Conservation (phyloP, 2,797 vertebrate genomes). For the Lacerta bilineata region DNA sequence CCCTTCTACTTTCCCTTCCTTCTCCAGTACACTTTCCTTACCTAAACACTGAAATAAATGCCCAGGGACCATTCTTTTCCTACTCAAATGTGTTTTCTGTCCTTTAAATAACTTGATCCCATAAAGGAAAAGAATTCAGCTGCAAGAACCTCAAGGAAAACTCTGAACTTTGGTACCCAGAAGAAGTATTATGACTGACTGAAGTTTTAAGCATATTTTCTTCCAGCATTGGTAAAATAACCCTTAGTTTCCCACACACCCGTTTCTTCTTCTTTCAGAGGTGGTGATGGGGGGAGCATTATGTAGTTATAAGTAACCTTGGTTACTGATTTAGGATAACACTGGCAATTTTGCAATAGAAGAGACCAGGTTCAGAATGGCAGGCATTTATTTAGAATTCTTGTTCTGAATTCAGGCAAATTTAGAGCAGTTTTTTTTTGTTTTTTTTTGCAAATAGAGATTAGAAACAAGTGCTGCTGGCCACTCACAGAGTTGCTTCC, state of each 20-base stretch:
- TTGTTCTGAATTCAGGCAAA: not conserved
- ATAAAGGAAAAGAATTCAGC: not conserved
- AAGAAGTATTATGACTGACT: not conserved
- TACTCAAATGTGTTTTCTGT: not conserved
- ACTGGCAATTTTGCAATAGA: conserved; percentile 2
- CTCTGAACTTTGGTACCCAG: not conserved
- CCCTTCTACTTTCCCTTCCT: not conserved
- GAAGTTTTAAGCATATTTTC: not conserved
- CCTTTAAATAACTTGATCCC: not conserved
- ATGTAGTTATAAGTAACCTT: not conserved
- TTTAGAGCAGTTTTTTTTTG: no score
- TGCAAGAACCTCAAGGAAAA: not conserved
- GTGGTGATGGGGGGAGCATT: no score
- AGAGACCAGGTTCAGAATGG: conserved; percentile 24
- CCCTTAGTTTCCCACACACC: not conserved
- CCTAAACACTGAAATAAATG: not conserved
- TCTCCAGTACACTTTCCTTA: not conserved
- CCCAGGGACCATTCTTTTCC: not conserved
- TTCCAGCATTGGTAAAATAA: not conserved
- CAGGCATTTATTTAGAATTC: not conserved
- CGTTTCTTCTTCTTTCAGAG: not conserved
- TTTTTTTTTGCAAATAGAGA: no score
- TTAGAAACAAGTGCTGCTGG: no score
- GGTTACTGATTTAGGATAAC: conserved; percentile 1
- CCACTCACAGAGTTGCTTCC: no score